These are phyloP conservation scores for Condylostylus longicornis DNA, from an alignment of 1,140 invertebrate species.

Conservation along the genomic window DNA sequence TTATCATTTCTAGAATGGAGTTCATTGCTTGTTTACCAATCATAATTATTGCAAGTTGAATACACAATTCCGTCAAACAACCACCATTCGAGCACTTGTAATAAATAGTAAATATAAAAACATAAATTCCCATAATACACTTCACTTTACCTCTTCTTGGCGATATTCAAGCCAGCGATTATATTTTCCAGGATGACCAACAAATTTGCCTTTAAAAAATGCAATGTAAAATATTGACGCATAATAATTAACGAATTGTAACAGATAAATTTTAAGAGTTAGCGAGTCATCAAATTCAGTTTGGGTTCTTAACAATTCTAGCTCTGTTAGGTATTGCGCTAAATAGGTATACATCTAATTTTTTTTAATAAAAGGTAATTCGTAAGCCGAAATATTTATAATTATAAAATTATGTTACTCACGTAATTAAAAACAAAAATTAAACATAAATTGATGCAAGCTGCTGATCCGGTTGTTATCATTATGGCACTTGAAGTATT, in stretches of 20 bases:
- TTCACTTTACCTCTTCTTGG: constrained; percentile 59
- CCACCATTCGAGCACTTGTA: constrained; percentile 65
- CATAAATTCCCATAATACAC: background rate
- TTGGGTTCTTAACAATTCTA: constrained; percentile 87
- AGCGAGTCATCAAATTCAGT: constrained; percentile 95
- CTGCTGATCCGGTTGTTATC: constrained; percentile 70
- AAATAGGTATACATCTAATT: constrained; percentile 68
- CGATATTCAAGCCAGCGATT: constrained; percentile 57
- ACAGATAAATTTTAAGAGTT: constrained; percentile 90
- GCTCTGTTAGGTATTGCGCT: constrained; percentile 84
- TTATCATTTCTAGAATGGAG: constrained; percentile 67
- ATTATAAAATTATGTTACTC: constrained; percentile 21
- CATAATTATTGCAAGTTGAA: constrained; percentile 90
- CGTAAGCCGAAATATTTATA: background rate
- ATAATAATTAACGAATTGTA: constrained; percentile 98
- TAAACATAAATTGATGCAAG: constrained; percentile 70
- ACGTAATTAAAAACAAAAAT: constrained; percentile 79
- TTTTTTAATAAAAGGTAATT: background rate
- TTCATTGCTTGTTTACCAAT: constrained; percentile 91
- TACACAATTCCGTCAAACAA: constrained; percentile 80
- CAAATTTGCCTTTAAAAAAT: constrained; percentile 89
- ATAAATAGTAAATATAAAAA: too few relatives aligned
- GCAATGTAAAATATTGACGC: constrained; percentile 98
- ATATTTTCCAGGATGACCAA: constrained; percentile 70
- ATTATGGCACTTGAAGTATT: constrained; percentile 60